Base-by-base conservation (phyloP, 2,113 vertebrate genomes). In the Calyptomena viridis region DNA sequence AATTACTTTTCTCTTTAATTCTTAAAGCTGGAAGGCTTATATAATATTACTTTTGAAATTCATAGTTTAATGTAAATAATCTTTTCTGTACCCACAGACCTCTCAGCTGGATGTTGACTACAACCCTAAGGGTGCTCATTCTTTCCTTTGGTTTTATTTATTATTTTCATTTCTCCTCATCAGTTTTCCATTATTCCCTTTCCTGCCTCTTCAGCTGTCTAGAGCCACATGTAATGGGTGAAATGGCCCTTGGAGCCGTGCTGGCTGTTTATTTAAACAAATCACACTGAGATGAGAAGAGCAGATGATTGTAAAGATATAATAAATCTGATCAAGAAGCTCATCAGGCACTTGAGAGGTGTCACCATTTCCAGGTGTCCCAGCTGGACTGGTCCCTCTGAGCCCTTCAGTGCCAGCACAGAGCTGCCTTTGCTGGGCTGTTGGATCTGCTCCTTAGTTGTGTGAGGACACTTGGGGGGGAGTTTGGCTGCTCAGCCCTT, bases 221-320 rank as follows among this genome's bases (percentile, higher is more conserved):
- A 72, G 94, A 85, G 91, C 88, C 90, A 76, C 82, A 46, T 55
- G 62, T 12, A 69, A 28, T 39, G 93, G 80, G 75, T 82, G 92
- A 87, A 63, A 90, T 85, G 86, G 42, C 90, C 92, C 95, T 94
- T 52, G 83, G 93, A 92, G 69, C 88, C 91, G 47, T 85, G 87
- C 94, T 96, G 93, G 58, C 86, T 96, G 93, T 95, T 96, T 96
- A 72, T 91, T 96, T 95, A 96, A 96, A 96, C 94, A 97, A 95
- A 93, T 80, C 69, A 67, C 50, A 81, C 71, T 58, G 87, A 93
- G 86, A 89, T 55, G 73, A 59, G 76, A 84, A 74, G 69, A 93
- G 92, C 46, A 89, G 80, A 87, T 95, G 85, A 93, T 74, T 90
- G 76, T 80, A 60, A 81, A 90, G 64, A 77, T 31, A 5, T 1